Base-by-base conservation (phyloP, 2,888 invertebrate genomes). In the Leptogaster cylindrica region DNA sequence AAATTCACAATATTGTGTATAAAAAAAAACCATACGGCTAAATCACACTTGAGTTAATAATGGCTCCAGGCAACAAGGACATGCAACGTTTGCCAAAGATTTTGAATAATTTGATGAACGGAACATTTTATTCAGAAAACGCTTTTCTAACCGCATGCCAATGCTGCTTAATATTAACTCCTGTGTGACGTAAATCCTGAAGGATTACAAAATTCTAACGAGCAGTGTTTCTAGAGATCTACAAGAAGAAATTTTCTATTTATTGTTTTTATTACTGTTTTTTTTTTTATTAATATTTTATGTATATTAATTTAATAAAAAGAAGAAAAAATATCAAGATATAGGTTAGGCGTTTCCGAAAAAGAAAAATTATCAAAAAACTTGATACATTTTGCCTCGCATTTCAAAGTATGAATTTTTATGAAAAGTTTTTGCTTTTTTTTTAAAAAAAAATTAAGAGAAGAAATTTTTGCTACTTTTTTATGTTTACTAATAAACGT, bases 1-100 rank as follows among this genome's bases (percentile, higher is more conserved):
- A 46, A 31, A 52, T 31, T 52, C 52, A 52, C 52, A 52, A 31
- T 52, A 52, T 52, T 52, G 52, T 52, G 52, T 52, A 52, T 18
- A 52, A 52, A 28, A 50, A 23, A 23, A 27, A 12, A 39, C 8
- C 8, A 5, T 39, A 12, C 25, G 14, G n/a, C n/a, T n/a, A 55
- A 18, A 31, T 52, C 27, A 18, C 39, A 39, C 28, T 20, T 41
- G 27, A 41, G 44, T 66, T 65, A 65, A 33, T 48, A 50, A 36
- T 48, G 65, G 50, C 23, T 36, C 14, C 50, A 44, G 58, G 23
- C 44, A 20, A 41, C 31, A 23, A 31, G 28, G 52, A 23, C 66
- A 66, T 46, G 44, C 46, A 58, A 14, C 23, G 20, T 25, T 25
- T 61, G 61, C 44, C 39, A 61, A 44, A 61, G 61, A 61, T 61